A percentile compares a stretch with the other conserved stretches of the same genome.
Evolutionary conservation across 1,140 invertebrate species (phyloP).

Genomic region (Lepidurus arcticus): DNA sequence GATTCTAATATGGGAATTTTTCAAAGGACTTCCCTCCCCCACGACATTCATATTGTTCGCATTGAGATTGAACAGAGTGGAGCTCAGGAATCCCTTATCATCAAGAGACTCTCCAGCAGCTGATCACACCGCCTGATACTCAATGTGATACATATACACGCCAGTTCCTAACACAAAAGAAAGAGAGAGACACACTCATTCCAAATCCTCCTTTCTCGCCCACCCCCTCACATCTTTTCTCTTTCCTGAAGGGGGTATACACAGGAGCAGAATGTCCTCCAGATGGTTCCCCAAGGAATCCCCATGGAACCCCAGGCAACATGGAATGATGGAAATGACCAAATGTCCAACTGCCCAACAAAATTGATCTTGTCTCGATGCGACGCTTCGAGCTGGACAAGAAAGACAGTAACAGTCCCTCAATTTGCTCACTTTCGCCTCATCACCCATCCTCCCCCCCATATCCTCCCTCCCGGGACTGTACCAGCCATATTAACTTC

Average conservation of each 20-base stretch:
- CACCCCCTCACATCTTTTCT: background rate
- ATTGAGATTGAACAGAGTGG: background rate
- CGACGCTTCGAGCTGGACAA: background rate
- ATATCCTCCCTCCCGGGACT: background rate
- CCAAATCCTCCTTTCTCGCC: conserved; percentile 4
- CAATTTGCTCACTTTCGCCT: background rate
- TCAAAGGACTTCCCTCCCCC: no score
- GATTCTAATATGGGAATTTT: no score
- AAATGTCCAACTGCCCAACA: conserved; percentile 18
- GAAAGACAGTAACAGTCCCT: conserved; percentile 3
- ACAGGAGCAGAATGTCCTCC: conserved; percentile 5
- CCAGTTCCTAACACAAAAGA: conserved; percentile 5
- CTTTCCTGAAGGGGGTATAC: background rate
- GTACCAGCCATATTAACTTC: background rate
- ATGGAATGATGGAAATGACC: conserved; percentile 11
- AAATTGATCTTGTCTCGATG: conserved; percentile 17
- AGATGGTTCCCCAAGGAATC: conserved; percentile 14
- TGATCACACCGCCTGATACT: conserved; percentile 18
- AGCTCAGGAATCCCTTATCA: background rate
- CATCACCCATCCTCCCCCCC: background rate
- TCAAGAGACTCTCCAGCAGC: conserved; percentile 20
- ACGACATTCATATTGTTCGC: no score
- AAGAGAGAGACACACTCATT: background rate
- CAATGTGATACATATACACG: conserved; percentile 15
- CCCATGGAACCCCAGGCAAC: background rate